Base-by-base conservation (phyloP, 2,888 invertebrate species). In the Melitaea athalia region DNA sequence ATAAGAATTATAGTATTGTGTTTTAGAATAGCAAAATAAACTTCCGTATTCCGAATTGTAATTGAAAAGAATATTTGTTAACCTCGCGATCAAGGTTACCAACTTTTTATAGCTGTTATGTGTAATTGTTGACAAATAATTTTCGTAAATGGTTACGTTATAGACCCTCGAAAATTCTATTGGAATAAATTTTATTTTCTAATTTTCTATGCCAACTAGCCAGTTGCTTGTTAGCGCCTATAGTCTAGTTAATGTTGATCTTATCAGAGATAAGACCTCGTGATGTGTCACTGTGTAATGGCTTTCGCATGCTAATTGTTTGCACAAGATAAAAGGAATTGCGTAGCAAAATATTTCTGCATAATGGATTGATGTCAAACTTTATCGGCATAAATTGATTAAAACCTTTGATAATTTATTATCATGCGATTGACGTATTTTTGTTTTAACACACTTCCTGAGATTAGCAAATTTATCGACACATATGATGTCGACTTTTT, bases 231-330 rank as follows among this genome's bases (percentile, higher is more conserved):
- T 42, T 49, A 49, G 66, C 66, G 66, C 24, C 66, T 61, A 43
- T 10, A 45, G 66, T 67, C 66, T 67, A 47, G 47, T 47, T 38
- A 42, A 55, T 55, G 60, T n/a, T 31, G 66, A 61, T 57, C 55
- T 49, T 55, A 66, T 66, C 61, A 38, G 45, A n/a, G 69, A 69
- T 69, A 69, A 66, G 33, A 24, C 17, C 47, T 59, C 24, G 57
- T 63, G 62, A 59, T 50, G 57, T 69, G 62, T 63, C 59, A 59
- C 55, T 38, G n/a, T 33, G 63, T 69, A 64, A 71, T 64, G 70
- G 68, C 57, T 64, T 66, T 72, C 38, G 57, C 55, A 50, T 67
- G 59, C 50, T 59, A 57, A 67, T 63, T 67, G 60, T 49, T 69
- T 65, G 67, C 43, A 12, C 38, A 52, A 63, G 69, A 72, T 65